phyloP scores from a whole-genome alignment of 2,113 vertebrate genomes.

The Struthidea cinerea region DNA sequence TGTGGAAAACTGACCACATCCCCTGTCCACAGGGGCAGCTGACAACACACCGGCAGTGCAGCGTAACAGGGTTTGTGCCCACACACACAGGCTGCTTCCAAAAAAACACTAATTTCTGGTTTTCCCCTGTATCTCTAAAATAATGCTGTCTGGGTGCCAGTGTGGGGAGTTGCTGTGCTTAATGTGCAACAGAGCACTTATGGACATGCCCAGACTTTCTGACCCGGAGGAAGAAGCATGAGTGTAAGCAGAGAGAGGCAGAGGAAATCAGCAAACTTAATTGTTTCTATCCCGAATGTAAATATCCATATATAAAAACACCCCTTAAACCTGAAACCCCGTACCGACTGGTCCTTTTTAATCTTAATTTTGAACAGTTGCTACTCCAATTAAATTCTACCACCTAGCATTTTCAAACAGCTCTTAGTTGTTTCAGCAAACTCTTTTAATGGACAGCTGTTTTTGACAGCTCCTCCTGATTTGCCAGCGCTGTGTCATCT shows the following conservation, averaged over 20 bases:
- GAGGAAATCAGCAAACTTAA: background rate
- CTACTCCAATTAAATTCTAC: constrained; percentile 80
- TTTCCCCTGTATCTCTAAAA: background rate
- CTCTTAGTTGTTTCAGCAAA: constrained; percentile 73
- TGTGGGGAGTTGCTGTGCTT: background rate
- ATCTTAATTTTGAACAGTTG: constrained; percentile 81
- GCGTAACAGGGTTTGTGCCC: background rate
- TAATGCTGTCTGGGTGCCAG: background rate
- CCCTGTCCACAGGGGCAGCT: background rate
- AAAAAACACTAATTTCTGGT: background rate
- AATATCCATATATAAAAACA: constrained; percentile 29
- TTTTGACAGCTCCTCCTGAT: constrained; percentile 97
- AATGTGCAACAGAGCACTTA: background rate
- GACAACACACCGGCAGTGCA: background rate
- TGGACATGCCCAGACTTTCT: background rate
- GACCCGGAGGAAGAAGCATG: background rate
- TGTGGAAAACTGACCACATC: background rate
- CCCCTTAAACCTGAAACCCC: constrained; percentile 18
- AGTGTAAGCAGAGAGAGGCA: background rate
- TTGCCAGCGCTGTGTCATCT: constrained; percentile 90
- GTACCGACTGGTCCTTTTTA: constrained; percentile 65
- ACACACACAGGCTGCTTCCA: background rate
- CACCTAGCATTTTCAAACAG: constrained; percentile 78
- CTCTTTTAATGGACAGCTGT: constrained; percentile 88
- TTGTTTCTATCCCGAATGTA: constrained; percentile 43